Conservation (phyloP, 2,113 vertebrate genomes). For the Formicarius rufipectus region DNA sequence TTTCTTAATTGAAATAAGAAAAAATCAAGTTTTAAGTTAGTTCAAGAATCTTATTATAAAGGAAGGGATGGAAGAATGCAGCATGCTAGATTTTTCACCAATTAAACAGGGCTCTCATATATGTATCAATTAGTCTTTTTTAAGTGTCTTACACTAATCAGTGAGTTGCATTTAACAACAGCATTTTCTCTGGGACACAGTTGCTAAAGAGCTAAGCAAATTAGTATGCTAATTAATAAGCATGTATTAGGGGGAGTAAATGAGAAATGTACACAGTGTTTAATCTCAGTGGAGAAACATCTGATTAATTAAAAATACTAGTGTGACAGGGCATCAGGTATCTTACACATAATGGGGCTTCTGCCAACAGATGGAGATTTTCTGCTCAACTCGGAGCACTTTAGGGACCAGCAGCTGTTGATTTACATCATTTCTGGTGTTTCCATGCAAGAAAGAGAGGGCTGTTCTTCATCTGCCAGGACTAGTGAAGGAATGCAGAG, state of each 20-base stretch:
- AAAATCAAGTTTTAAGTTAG: neutral
- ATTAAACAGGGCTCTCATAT: neutral
- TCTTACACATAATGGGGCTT: neutral
- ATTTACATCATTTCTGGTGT: accelerated
- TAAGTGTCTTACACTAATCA: neutral
- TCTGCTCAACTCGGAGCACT: neutral
- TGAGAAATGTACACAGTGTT: neutral
- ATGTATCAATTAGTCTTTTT: neutral
- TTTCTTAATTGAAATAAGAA: conserved; percentile 2
- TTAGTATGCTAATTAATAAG: conserved; percentile 17
- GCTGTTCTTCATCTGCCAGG: neutral
- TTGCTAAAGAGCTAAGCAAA: conserved; percentile 17
- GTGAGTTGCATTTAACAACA: conserved; percentile 11
- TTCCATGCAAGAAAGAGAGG: neutral
- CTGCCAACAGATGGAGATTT: neutral
- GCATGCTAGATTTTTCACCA: neutral
- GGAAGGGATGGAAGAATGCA: neutral
- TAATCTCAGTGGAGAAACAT: neutral
- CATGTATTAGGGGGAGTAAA: neutral
- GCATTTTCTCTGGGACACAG: neutral
- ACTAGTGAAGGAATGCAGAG: neutral
- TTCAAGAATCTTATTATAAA: neutral
- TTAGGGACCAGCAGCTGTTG: neutral
- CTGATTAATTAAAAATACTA: neutral
- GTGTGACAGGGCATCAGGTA: neutral